A percentile compares a stretch with the other conserved stretches of the same genome.
These are phyloP conservation scores for Clarias pachynema DNA, from an alignment of 2,797 vertebrate genomes.

Conservation along the genomic window DNA sequence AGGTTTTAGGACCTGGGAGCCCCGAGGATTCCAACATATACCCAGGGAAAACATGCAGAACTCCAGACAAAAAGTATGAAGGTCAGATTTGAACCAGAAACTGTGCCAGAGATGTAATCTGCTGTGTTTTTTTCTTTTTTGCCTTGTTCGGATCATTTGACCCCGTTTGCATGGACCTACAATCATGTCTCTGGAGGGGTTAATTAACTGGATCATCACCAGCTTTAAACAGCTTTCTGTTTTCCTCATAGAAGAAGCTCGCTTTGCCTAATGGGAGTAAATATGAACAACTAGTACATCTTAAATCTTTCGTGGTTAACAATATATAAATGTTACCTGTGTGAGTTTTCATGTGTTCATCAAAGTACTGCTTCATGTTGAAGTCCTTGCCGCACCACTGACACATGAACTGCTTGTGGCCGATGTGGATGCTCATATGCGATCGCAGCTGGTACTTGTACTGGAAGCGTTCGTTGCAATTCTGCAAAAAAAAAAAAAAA, in stretches of 20 bases:
- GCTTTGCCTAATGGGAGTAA: not conserved
- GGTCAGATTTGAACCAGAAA: not conserved
- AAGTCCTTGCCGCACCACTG: slow-evolving; percentile 86
- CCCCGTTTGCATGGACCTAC: not conserved
- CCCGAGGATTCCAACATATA: not conserved
- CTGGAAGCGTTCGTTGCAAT: slow-evolving; percentile 84
- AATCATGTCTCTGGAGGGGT: not conserved
- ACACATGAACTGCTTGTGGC: slow-evolving; percentile 86
- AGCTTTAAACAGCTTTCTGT: not conserved
- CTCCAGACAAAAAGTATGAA: not conserved
- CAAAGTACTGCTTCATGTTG: slow-evolving; percentile 87
- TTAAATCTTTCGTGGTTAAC: not conserved
- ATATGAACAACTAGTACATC: not conserved
- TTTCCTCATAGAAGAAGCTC: not conserved
- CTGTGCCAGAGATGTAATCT: not conserved
- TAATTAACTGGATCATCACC: not conserved
- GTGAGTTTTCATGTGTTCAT: slow-evolving; percentile 85
- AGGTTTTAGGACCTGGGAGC: not conserved
- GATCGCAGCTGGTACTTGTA: slow-evolving; percentile 82
- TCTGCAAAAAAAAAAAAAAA: slow-evolving; percentile 60
- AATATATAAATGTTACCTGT: slow-evolving; percentile 65
- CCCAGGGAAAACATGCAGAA: not conserved
- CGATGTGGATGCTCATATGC: slow-evolving; percentile 85
- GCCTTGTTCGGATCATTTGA: not conserved
- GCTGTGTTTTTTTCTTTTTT: not conserved